These are phyloP conservation scores for Platypus cylindrus DNA, from an alignment of 2,888 invertebrate species.

Conservation along the genomic window DNA sequence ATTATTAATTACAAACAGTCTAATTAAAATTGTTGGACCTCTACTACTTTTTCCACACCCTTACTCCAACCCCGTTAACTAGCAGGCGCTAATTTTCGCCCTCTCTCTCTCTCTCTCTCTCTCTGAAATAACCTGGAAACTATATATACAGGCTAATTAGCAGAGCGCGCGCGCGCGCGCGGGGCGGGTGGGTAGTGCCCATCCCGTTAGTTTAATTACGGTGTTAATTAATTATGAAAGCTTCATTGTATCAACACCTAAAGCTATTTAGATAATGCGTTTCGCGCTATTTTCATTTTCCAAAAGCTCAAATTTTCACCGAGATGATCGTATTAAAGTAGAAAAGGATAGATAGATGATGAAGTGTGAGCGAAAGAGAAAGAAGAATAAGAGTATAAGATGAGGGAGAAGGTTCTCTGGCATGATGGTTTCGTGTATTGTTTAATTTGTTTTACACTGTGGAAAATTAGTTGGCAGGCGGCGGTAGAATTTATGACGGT, in stretches of 20 bases:
- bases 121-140: too few species aligned
- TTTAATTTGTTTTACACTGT: constrained; percentile 30
- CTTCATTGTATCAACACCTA: constrained; percentile 32
- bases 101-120: constrained; percentile 22
- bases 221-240: constrained; percentile 37
- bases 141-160: constrained; percentile 29
- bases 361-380: too few species aligned
- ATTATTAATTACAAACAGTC: constrained; percentile 24
- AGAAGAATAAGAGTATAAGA: too few species aligned
- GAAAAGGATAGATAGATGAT: too few species aligned
- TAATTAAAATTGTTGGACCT: constrained; percentile 25
- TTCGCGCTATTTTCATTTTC: too few species aligned
- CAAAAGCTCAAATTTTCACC: too few species aligned
- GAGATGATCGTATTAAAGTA: too few species aligned
- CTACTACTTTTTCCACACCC: too few species aligned
- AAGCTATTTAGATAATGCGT: constrained; percentile 30
- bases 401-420: too few species aligned
- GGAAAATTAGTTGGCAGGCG: constrained; percentile 25
- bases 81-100: too few species aligned
- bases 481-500: constrained; percentile 21
- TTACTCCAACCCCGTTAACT: too few species aligned
- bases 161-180: constrained; percentile 30
- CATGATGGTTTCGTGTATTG: constrained; percentile 25
- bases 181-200: too few species aligned
- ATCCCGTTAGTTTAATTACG: constrained; percentile 37